These are phyloP conservation scores for Corythornis leucogaster DNA, from an alignment of 2,797 vertebrate genomes.

Conservation along the genomic window DNA sequence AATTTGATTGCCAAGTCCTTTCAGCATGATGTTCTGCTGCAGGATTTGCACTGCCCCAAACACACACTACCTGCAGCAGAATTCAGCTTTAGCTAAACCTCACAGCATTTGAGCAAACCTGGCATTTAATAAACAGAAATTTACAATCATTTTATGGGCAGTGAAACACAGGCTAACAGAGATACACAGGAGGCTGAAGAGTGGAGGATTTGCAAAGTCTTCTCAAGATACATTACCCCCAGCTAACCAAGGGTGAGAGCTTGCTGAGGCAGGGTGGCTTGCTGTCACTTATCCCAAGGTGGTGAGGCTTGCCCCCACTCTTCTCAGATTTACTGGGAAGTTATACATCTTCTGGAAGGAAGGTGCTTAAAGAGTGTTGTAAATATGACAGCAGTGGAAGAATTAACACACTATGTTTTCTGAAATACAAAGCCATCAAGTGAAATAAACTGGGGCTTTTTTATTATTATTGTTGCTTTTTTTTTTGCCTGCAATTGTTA, in stretches of 20 bases:
- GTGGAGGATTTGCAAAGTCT: background rate
- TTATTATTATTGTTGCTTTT: background rate
- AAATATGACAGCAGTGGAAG: background rate
- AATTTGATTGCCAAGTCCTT: background rate
- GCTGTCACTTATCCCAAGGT: background rate
- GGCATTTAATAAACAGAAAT: background rate
- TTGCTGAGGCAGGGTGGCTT: background rate
- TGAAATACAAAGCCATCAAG: background rate
- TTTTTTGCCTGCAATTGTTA: background rate
- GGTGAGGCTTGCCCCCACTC: background rate
- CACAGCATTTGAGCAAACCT: background rate
- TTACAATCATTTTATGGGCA: background rate
- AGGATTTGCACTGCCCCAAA: background rate
- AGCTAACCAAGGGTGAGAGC: background rate
- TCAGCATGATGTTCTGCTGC: background rate
- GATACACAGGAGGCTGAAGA: background rate
- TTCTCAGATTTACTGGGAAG: background rate
- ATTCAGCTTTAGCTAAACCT: background rate
- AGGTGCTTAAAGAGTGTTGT: background rate
- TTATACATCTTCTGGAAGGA: background rate
- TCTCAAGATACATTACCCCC: background rate
- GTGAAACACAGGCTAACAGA: background rate
- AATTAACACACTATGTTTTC: background rate
- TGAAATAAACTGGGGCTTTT: background rate
- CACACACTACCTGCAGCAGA: background rate